Evolutionary conservation across 2,888 invertebrate species (phyloP), one percentile per base, ranked within the genome.

Genomic region (Eristalis tenax): DNA sequence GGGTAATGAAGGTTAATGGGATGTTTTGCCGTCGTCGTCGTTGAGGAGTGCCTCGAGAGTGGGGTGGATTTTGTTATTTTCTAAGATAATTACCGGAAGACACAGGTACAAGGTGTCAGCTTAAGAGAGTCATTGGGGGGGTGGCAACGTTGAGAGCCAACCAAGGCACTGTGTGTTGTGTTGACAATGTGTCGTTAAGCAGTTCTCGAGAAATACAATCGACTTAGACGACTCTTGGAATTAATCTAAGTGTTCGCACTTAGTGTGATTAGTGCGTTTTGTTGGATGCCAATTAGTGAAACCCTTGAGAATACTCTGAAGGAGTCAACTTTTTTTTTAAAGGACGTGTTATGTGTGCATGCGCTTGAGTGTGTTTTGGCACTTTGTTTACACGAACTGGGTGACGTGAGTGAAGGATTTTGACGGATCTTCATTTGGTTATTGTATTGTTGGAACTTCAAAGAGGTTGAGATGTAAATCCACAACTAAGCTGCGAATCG

Each of bases 1-100:
- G 23, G 50, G 64, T 26, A 64, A 64, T 56, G 63, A 74, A 56
- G 74, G 70, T 70, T 70, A 70, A 71, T 61, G 71, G 26, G 70
- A 59, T 38, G 28, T 38, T 35, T 56, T 66, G 38, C 38, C 38
- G 38, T 32, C 38, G 38, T 38, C 38, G 38, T 38, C 38, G 38
- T 38, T 38, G 38, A 38, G 38, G 2, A 38, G 38, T 13, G 38
- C 38, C 38, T 38, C 13, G 38, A 1, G 50, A 8, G 50, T 13
- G 38, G 1, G 50, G 18, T 18, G 18, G 50, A 18, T 5, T 50
- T 18, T 50, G 50, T 50, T 50, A 8, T 50, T n/a, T 50, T 50
- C 50, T 50, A 18, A 50, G 50, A 50, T 50, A 50, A 50, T 50
- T 50, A 50, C 50, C 50, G 50, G 50, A 50, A 50, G 50, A 50